Evolutionary conservation across 2,113 vertebrate species (phyloP).

Genomic region (Cottus gobio): DNA sequence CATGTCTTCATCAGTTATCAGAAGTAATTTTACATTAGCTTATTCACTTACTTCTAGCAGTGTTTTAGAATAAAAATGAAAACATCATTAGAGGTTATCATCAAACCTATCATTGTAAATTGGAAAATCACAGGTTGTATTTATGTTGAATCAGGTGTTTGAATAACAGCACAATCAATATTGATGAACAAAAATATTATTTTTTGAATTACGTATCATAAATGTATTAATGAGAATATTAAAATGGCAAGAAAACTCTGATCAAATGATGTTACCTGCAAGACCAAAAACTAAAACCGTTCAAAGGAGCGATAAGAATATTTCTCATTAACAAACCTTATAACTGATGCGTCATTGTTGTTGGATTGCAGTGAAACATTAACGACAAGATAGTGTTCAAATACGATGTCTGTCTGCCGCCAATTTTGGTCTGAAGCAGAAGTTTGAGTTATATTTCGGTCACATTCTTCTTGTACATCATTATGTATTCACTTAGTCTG

Average conservation of each 20-base stretch:
- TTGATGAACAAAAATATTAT: not conserved
- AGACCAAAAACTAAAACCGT: not conserved
- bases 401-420: no score
- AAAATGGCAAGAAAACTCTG: not conserved
- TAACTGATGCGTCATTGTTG: no score
- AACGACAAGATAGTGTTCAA: no score
- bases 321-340: not conserved
- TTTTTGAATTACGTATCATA: not conserved
- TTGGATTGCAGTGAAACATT: no score
- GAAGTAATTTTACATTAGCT: not conserved
- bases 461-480: not conserved
- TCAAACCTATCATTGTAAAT: not conserved
- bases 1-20: not conserved
- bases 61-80: not conserved
- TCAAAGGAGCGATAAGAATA: not conserved
- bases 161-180: not conserved
- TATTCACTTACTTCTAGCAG: not conserved
- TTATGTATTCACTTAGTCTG: not conserved
- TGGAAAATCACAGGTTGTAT: not conserved
- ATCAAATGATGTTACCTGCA: not conserved
- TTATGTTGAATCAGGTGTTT: not conserved
- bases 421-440: no score
- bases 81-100: not conserved
- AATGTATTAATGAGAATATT: not conserved
- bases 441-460: not conserved